These are phyloP conservation scores for Podargus strigoides DNA, from an alignment of 2,797 vertebrate species.

Conservation along the genomic window DNA sequence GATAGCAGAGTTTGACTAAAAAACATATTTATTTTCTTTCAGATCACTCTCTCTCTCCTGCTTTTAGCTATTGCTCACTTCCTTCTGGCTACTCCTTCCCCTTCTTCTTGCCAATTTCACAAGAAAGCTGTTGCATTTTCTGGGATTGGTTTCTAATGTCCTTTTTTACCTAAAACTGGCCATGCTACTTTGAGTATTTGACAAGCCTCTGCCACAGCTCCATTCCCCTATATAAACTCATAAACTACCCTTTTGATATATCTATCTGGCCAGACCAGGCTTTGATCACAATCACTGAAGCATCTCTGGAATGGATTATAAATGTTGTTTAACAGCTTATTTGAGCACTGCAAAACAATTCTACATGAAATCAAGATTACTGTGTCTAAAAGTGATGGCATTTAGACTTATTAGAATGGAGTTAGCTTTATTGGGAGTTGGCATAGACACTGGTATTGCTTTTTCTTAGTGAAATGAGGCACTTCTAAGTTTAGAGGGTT, in stretches of 20 bases:
- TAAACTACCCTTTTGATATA: background rate
- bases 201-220: background rate
- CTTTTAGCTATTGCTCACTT: conserved; percentile 10
- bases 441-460: background rate
- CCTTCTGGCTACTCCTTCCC: background rate
- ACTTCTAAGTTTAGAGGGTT: background rate
- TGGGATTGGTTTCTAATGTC: background rate
- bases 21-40: background rate
- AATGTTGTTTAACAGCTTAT: background rate
- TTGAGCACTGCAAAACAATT: background rate
- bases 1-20: conserved; percentile 35
- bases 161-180: background rate
- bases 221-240: background rate
- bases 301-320: background rate
- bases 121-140: background rate
- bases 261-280: background rate
- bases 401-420: background rate
- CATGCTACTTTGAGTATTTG: background rate
- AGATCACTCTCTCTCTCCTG: background rate
- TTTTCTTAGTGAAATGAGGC: background rate
- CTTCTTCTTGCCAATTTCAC: background rate
- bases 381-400: background rate
- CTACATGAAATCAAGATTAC: background rate
- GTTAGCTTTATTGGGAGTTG: background rate
- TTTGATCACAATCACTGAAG: background rate